Base-by-base conservation (phyloP, 2,797 vertebrate species). In the Acanthurus lineatus region DNA sequence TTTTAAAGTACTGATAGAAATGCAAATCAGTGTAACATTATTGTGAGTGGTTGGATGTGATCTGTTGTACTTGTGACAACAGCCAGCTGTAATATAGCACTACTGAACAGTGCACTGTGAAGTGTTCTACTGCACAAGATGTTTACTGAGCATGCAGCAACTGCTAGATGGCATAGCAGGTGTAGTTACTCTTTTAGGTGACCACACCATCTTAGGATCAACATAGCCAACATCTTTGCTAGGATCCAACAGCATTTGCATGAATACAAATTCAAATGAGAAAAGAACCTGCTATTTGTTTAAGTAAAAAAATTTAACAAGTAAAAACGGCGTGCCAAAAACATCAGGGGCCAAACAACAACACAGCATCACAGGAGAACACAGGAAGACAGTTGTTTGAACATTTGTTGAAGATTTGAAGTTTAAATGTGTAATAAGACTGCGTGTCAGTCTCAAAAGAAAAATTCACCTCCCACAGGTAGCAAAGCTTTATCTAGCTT, bases 101-200 rank as follows among this genome's bases (percentile, higher is more conserved):
- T 69, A 56, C 28, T 40, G 12, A 48, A 56, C 9, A 28, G 62
- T 49, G 42, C 5, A 48, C 9, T 64, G 3, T 68, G 7, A 56
- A 22, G 52, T 40, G 53, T 17, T 72, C 32, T 54, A 54, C 25
- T 66, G 28, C 7, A 66, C 53, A 60, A 17, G 17, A 10, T 49
- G 57, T 68, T 67, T 49, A 72, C 40, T 66, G n/a, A 73, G 52
- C 70, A 80, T 66, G 58, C 75, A 75, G 66, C 38, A 70, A 83
- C 51, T 70, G 54, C 69, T 65, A 49, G 6, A 68, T 32, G 47
- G 40, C 12, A 49, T 15, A 58, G 60, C 52, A 66, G 40, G 53
- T 65, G 53, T 12, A 44, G 40, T 48, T 64, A 28, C 11, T 40
- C 32, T 63, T 71, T 25, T 20, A 57, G 38, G 54, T 62, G 51